Evolutionary conservation across 2,113 vertebrate species (phyloP), one percentile per base, ranked within the genome.

Genomic region (Phrynosoma blainvillii): DNA sequence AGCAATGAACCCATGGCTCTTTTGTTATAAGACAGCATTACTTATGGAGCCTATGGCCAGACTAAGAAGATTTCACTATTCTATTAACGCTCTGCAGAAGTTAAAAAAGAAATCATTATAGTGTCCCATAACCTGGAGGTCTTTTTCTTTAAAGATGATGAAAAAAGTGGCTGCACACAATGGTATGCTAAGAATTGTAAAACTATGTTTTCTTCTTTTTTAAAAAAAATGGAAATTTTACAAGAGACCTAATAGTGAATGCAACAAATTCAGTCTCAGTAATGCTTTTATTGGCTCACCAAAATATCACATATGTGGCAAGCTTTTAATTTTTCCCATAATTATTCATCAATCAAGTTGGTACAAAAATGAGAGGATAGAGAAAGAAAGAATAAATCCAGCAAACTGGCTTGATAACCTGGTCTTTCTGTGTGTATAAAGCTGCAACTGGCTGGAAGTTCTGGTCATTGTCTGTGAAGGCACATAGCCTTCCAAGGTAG

Each of bases 101-200:
- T 18, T 84, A 89, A 82, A 78, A n/a, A 78, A 79, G 7, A 85
- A 56, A 25, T 84, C 2, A 30, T 82, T 16, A 73, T 42, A 0
- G 86, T 47, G 47, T 82, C 30, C 73, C 56, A 47, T 27, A 68
- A 42, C 4, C 10, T 36, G 27, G 84, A 2, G 23, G 5, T 23
- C 84, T 80, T 90, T 85, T 25, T 23, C 21, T 30, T 62, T 66
- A 52, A 52, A 59, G 14, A 56, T 42, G 36, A 89, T 84, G 70
- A 77, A 65, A 36, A 36, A 36, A 36, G 36, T 36, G 36, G 36
- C 36, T 36, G 42, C 2, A 11, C 0, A 66, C 84, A 89, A 89
- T 68, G 42, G n/a, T 40, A 89, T 85, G 85, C 42, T 89, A 30
- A 74, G 73, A 77, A 81, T 21, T 21, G 5, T 47, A 73, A 77